Percentiles rank a stretch among this genome's conserved stretches.
Conservation (phyloP, 1,140 invertebrate genomes). For the Drosophila quadrilineata region DNA sequence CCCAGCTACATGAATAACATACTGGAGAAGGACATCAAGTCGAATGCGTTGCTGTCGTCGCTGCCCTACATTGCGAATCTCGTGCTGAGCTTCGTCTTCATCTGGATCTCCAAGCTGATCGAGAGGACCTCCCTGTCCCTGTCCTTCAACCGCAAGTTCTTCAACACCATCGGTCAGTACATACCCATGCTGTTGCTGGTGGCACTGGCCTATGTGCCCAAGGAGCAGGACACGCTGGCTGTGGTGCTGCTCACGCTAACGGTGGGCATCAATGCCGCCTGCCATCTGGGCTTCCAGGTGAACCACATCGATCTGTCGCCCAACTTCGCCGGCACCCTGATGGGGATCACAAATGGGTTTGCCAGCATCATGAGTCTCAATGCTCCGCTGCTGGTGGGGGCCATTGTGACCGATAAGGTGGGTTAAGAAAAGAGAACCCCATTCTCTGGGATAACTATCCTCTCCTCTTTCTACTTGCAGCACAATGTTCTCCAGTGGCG, state of each 20-base stretch:
- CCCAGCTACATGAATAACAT: conserved; percentile 93
- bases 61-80: conserved; percentile 90
- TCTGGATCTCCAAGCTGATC: conserved; percentile 26
- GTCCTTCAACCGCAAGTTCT: conserved; percentile 83
- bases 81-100: conserved; percentile 83
- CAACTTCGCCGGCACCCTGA: conserved; percentile 87
- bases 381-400: conserved; percentile 84
- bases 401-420: conserved; percentile 85
- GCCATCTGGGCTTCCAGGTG: conserved; percentile 84
- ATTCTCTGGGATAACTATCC: background rate
- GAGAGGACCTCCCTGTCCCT: conserved; percentile 3
- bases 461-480: conserved; percentile 53
- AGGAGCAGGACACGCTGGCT: conserved; percentile 62
- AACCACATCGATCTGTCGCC: conserved; percentile 89
- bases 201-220: conserved; percentile 48
- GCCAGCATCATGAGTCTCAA: conserved; percentile 87
- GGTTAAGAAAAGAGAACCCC: background rate
- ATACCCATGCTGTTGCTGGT: conserved; percentile 84
- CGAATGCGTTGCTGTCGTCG: conserved; percentile 87
- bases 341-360: conserved; percentile 86
- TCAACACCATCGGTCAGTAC: conserved; percentile 84
- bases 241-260: conserved; percentile 80
- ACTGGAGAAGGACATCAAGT: conserved; percentile 88
- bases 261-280: conserved; percentile 81
- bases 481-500: conserved; percentile 85